Evolutionary conservation across 2,888 invertebrate genomes (phyloP).

Genomic region (Augochlorella aurata): DNA sequence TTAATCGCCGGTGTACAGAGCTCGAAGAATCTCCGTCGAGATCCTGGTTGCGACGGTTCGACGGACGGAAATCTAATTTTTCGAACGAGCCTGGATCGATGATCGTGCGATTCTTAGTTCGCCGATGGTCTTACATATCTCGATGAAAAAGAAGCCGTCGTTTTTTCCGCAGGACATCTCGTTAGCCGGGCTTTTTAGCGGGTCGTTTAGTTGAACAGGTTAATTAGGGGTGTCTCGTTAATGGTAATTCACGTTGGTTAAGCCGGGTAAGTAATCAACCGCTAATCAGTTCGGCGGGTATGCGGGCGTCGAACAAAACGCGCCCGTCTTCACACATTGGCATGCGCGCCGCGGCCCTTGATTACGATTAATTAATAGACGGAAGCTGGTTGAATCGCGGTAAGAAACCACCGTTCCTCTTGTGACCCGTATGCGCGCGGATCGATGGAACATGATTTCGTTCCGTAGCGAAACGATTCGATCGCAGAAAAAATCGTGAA

Average conservation of each 20-base stretch:
- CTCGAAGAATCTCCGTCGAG: too few species aligned
- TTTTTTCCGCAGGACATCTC: too few species aligned
- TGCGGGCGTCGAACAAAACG: not conserved
- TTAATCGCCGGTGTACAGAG: too few species aligned
- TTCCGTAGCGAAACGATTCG: not conserved
- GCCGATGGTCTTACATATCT: not conserved
- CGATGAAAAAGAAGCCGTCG: too few species aligned
- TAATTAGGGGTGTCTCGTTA: constrained; percentile 6
- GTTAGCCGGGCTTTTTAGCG: not conserved
- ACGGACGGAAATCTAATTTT: too few species aligned
- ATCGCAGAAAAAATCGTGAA: not conserved
- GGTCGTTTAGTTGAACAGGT: not conserved
- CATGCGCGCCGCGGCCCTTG: not conserved
- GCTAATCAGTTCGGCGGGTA: constrained; percentile 3
- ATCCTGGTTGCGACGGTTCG: too few species aligned
- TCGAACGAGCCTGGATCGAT: not conserved
- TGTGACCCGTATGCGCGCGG: not conserved
- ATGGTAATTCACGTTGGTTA: constrained; percentile 11
- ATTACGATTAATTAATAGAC: constrained; percentile 7
- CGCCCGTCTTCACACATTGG: not conserved
- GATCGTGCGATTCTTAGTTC: not conserved
- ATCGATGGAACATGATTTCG: not conserved
- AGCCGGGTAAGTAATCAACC: constrained; percentile 7
- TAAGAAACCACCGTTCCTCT: not conserved
- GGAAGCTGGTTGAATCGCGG: not conserved